These are phyloP conservation scores for Metalampra italica DNA, from an alignment of 2,888 invertebrate genomes.

Conservation along the genomic window DNA sequence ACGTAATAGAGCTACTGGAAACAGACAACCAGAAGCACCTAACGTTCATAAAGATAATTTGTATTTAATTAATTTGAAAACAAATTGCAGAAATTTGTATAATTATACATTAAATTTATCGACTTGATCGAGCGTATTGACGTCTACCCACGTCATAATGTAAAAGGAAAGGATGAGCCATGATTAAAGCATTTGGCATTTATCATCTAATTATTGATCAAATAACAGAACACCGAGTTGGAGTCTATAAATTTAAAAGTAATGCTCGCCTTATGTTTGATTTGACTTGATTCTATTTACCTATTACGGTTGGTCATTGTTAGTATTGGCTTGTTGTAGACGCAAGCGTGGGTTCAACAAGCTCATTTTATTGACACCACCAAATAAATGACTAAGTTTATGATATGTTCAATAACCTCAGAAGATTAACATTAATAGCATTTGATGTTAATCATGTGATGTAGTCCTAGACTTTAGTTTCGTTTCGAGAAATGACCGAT, in stretches of 20 bases:
- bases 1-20: background rate
- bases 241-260: background rate
- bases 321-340: background rate
- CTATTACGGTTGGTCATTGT: background rate
- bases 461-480: no score
- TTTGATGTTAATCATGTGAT: no score
- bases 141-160: conserved; percentile 2
- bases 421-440: no score
- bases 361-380: background rate
- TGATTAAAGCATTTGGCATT: conserved; percentile 4
- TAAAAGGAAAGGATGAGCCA: conserved; percentile 7
- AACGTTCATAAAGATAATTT: background rate
- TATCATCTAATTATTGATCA: conserved; percentile 2
- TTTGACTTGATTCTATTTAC: background rate
- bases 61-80: no score
- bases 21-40: background rate
- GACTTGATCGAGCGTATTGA: background rate
- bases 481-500: no score
- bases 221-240: background rate
- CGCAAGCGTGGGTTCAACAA: background rate
- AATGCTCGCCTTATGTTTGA: background rate
- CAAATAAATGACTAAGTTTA: background rate
- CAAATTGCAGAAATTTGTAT: no score
- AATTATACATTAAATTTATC: background rate
- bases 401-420: no score